Evolutionary conservation across 1,140 invertebrate species (phyloP).

Genomic region (Zaprionus inermis): DNA sequence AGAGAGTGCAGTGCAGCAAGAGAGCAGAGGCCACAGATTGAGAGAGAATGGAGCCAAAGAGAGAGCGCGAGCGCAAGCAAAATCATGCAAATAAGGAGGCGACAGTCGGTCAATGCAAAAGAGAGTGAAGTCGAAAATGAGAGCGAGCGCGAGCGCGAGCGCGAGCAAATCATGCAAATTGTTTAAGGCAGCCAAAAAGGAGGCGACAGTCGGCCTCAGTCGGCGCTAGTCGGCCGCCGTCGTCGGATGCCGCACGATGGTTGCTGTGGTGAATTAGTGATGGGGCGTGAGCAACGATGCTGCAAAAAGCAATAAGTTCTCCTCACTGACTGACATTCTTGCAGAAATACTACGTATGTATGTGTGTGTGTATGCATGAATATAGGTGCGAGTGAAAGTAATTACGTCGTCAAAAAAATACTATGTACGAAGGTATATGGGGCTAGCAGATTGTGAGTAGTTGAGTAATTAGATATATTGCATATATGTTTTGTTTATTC

Average conservation of each 20-base stretch:
- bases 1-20: not conserved
- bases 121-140: not conserved
- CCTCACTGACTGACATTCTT: conserved; percentile 1
- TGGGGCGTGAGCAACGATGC: not conserved
- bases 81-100: conserved; percentile 1
- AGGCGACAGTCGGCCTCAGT: not conserved
- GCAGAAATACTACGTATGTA: not conserved
- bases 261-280: not conserved
- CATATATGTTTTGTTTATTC: too few species aligned
- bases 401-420: conserved; percentile 7
- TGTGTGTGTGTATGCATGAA: not conserved
- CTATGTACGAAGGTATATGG: not conserved
- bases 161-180: not conserved
- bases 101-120: not conserved
- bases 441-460: not conserved
- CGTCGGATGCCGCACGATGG: conserved; percentile 3
- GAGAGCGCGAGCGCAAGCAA: not conserved
- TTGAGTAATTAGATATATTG: not conserved
- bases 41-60: not conserved
- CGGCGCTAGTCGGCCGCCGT: not conserved
- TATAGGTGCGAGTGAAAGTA: not conserved
- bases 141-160: not conserved
- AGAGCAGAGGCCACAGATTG: not conserved
- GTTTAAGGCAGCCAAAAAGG: not conserved
- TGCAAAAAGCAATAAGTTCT: not conserved